Conservation (phyloP, 2,113 vertebrate species). For the Malurus melanocephalus region DNA sequence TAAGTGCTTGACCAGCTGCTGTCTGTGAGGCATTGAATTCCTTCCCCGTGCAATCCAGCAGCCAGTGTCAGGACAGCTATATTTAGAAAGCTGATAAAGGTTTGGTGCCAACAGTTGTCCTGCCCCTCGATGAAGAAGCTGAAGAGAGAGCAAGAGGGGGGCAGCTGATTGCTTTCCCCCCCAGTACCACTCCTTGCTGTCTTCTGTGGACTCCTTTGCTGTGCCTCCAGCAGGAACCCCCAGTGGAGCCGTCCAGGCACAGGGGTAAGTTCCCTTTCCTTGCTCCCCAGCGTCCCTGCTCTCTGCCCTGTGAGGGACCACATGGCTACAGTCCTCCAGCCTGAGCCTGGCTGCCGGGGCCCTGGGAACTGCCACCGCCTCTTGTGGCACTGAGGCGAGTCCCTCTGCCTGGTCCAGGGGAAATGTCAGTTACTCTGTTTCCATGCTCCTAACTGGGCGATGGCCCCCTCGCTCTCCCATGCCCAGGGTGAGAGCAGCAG, state of each 20-base stretch:
- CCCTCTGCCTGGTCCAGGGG: rapidly evolving
- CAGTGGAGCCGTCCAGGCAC: background rate
- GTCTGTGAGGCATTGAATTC: conserved; percentile 58
- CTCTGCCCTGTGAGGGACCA: rapidly evolving
- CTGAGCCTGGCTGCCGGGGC: background rate
- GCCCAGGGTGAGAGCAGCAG: background rate
- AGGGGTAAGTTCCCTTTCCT: conserved; percentile 52
- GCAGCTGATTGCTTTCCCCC: background rate
- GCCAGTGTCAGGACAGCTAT: conserved; percentile 65
- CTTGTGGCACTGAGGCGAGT: background rate
- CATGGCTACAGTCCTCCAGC: rapidly evolving
- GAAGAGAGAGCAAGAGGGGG: background rate
- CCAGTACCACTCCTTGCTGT: background rate
- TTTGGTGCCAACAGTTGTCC: conserved; percentile 72
- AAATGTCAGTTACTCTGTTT: background rate
- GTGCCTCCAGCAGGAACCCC: background rate
- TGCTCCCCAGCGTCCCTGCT: background rate
- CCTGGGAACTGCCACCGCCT: rapidly evolving
- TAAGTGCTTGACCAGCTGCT: conserved; percentile 53
- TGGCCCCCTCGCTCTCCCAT: rapidly evolving
- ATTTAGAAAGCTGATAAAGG: conserved; percentile 76
- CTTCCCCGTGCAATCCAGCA: conserved; percentile 46
- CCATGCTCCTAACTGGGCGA: rapidly evolving
- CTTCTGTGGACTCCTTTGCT: background rate
- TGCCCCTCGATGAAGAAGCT: conserved; percentile 54